Evolutionary conservation across 2,888 invertebrate genomes (phyloP), one percentile per base, ranked within the genome.

Genomic region (Hoplodrina ambigua): DNA sequence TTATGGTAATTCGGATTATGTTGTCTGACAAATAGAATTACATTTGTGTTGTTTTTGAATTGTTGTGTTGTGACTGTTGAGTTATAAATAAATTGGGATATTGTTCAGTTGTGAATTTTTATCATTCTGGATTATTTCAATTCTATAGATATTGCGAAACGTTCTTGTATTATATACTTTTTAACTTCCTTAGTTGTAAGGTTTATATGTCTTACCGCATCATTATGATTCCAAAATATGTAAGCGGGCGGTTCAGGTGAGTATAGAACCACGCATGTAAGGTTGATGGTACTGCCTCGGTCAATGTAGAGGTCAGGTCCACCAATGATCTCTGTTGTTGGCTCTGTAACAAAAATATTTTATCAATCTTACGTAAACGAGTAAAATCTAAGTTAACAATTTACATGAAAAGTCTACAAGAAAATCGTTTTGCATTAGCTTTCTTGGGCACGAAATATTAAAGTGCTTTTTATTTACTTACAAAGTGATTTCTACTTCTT

Each of bases 211-310:
- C 97, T 97, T 96, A 99, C 98, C 94, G 97, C 98, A 92, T 98
- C 97, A 94, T 98, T 98, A 95, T 98, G 98, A 96, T 98, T 98
- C 98, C 98, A 99, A 94, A 98, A 98, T 92, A 99, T 98, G 94
- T 98, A 99, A 69, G 98, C 98, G 54, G 99, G 99, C 73, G 98
- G 98, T 91, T 99, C 98, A 30, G 99, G 99, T 87, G 98, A 98
- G 92, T 98, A 98, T 75, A 98, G 96, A 85, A 99, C 98, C 87
- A 99, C 98, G 94, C 99, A 99, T 77, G 99, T 99, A 86, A 99
- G 96, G 96, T 99, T 99, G 94, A 99, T 98, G 86, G 99, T 99
- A 92, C 98, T 98, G 69, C 99, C 99, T 82, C 98, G 97, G 95
- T 99, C 98, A 90, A 99, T 98, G 96, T 98, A 99, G 85, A 99